These are phyloP conservation scores for Eretmocerus hayati DNA, from an alignment of 2,888 invertebrate genomes.

Conservation along the genomic window DNA sequence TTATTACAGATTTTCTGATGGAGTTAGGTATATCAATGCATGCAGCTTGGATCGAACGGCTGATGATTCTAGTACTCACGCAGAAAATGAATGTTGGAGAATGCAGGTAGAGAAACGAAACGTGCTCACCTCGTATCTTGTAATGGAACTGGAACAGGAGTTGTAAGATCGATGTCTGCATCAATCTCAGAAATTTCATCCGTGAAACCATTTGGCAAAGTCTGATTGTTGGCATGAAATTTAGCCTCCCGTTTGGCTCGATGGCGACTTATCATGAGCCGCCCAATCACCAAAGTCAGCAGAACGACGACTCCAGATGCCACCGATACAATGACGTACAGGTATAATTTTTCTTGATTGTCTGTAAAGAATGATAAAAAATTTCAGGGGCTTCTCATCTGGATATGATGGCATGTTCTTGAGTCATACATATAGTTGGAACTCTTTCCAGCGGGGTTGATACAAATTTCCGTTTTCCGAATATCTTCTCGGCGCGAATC, in stretches of 20 bases:
- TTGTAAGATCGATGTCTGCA: conserved; percentile 69
- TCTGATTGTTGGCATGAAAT: conserved; percentile 66
- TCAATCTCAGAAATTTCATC: conserved; percentile 84
- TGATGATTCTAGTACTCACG: no score
- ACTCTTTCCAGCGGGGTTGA: no score
- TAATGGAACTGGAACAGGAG: conserved; percentile 57
- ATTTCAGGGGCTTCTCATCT: no score
- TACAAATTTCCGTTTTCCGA: no score
- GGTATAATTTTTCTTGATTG: conserved; percentile 71
- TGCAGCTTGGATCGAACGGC: not conserved
- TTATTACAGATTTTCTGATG: not conserved
- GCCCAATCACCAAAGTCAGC: conserved; percentile 63
- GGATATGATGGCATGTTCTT: no score
- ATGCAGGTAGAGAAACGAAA: not conserved
- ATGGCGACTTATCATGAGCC: conserved; percentile 63
- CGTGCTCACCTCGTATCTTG: conserved; percentile 40
- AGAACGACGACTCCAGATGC: conserved; percentile 66
- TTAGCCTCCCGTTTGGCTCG: conserved; percentile 58
- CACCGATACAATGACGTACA: conserved; percentile 74
- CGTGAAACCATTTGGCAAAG: conserved; percentile 73
- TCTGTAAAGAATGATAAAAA: conserved; percentile 57
- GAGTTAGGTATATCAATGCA: not conserved
- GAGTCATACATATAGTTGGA: no score
- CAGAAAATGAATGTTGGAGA: no score
- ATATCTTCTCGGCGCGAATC: no score